phyloP scores from a whole-genome alignment of 2,113 vertebrate species.

The Cichladusa arquata region DNA sequence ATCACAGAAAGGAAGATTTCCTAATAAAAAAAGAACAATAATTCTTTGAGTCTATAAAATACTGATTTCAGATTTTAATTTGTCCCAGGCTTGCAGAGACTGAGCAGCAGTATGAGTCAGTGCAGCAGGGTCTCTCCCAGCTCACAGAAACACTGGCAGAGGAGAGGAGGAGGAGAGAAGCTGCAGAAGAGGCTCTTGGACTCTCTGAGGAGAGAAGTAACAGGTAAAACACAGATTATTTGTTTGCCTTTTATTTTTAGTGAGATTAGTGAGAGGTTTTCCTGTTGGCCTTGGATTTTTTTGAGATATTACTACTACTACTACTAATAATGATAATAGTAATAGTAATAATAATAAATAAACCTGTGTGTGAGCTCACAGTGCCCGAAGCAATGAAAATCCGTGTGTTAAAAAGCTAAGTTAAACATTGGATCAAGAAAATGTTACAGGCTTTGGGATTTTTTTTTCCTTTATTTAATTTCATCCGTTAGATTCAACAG shows the following conservation, averaged over 20 bases:
- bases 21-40: not conserved
- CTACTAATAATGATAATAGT: not conserved
- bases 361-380: not conserved
- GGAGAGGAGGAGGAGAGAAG: conserved; percentile 78
- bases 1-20: not conserved
- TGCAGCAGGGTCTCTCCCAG: conserved; percentile 72
- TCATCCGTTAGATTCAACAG: not conserved
- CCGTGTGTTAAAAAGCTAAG: not conserved
- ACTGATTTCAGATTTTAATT: not conserved
- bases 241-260: not conserved
- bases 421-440: not conserved
- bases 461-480: not conserved
- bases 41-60: not conserved
- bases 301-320: not conserved
- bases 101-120: conserved; percentile 72
- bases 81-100: conserved; percentile 77
- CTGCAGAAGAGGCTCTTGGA: conserved; percentile 81
- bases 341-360: not conserved
- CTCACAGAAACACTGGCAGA: conserved; percentile 76
- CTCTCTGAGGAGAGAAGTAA: conserved; percentile 71
- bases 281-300: not conserved
- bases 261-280: not conserved
- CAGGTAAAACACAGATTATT: conserved; percentile 56
- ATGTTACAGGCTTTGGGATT: not conserved
- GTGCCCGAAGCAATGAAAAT: not conserved